Conservation (phyloP, 2,797 vertebrate genomes). For the Heterohyrax brucei region DNA sequence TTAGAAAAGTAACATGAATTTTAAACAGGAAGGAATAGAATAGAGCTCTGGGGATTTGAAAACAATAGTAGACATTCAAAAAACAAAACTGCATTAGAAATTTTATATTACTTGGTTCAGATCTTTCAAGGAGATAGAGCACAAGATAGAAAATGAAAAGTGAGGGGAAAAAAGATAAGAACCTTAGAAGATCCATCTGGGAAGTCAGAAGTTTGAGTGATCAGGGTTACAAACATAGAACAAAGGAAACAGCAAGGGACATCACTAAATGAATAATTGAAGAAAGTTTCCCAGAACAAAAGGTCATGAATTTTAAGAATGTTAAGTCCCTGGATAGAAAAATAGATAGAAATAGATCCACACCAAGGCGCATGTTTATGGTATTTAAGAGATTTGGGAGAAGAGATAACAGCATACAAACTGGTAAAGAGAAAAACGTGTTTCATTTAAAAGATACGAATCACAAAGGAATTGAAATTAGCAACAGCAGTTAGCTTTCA, state of each 20-base stretch:
- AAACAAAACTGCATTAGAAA: constrained; percentile 15
- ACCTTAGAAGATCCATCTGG: background rate
- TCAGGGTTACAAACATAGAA: constrained; percentile 32
- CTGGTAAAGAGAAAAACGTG: constrained; percentile 47
- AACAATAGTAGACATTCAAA: background rate
- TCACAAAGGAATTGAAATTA: background rate
- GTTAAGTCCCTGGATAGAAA: constrained; percentile 29
- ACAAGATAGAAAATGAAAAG: background rate
- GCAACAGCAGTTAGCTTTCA: constrained; percentile 10
- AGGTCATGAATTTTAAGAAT: constrained; percentile 50
- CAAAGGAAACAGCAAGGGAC: constrained; percentile 29
- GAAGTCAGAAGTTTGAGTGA: constrained; percentile 13
- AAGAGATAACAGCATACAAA: background rate
- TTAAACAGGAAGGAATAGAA: background rate
- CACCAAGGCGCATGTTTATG: background rate
- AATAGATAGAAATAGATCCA: constrained; percentile 58
- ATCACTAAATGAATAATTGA: constrained; percentile 37
- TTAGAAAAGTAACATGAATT: background rate
- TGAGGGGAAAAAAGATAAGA: constrained; percentile 54
- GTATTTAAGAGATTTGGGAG: constrained; percentile 16
- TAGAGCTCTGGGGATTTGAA: background rate
- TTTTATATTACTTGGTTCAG: constrained; percentile 50
- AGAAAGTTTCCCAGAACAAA: constrained; percentile 58
- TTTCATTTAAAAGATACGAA: constrained; percentile 50
- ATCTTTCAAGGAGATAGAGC: background rate